phyloP scores from a whole-genome alignment of 2,113 vertebrate genomes.

The Cacatua alba region DNA sequence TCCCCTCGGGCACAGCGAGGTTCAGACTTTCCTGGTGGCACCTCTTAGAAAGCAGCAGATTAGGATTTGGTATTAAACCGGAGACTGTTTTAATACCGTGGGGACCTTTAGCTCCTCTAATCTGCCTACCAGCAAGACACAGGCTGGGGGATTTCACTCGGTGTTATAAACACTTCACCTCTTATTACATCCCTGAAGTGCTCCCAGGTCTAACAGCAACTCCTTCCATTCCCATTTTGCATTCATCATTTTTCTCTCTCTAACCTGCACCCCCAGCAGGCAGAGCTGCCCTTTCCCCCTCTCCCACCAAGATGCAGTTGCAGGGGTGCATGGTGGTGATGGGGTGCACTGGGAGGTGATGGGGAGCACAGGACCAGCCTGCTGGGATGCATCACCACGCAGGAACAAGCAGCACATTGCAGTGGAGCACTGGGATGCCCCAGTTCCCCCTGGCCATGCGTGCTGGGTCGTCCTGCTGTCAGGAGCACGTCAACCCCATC shows the following conservation, averaged over 20 bases:
- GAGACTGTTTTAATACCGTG: background rate
- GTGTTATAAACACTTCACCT: background rate
- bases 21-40: background rate
- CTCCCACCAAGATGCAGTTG: background rate
- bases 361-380: too few species aligned
- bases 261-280: too few species aligned
- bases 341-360: too few species aligned
- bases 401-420: too few species aligned
- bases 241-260: background rate
- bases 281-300: too few species aligned
- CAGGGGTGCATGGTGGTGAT: too few species aligned
- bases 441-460: too few species aligned
- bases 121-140: background rate
- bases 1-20: accelerated
- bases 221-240: background rate
- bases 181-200: background rate
- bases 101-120: background rate
- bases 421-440: too few species aligned
- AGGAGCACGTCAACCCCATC: too few species aligned
- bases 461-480: too few species aligned
- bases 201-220: background rate
- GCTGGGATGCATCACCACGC: too few species aligned
- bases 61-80: background rate
- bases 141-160: background rate
- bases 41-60: background rate